Percentiles rank a stretch among this genome's conserved stretches.
Conservation (phyloP, 2,797 vertebrate genomes). For the Emys orbicularis region DNA sequence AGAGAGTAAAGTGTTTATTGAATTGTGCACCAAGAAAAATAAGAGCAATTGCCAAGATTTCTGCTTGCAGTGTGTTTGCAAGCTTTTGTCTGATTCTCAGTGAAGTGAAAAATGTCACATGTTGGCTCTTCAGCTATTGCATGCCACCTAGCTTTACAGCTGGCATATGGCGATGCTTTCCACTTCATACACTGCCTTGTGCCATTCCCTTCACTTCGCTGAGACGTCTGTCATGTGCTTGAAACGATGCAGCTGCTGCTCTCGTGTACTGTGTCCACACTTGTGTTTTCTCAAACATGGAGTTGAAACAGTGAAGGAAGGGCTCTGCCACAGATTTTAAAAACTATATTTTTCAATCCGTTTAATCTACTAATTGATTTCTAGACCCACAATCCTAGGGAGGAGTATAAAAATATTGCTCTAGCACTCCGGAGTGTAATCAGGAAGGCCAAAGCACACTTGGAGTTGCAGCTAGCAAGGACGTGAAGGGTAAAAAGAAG, state of each 20-base stretch:
- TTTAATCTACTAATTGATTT: not conserved
- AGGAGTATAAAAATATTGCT: no score
- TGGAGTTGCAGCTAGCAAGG: no score
- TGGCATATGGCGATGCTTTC: not conserved
- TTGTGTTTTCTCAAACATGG: rapidly evolving
- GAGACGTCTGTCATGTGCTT: rapidly evolving
- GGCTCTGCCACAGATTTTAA: not conserved
- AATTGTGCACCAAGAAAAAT: not conserved
- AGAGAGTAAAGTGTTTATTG: not conserved
- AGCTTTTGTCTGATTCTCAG: not conserved
- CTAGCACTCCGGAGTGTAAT: no score
- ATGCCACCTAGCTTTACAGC: not conserved
- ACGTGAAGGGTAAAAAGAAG: no score
- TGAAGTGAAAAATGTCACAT: not conserved
- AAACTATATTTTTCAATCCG: not conserved
- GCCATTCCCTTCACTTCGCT: not conserved
- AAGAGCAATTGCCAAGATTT: not conserved
- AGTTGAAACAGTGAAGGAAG: not conserved
- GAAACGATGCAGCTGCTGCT: not conserved
- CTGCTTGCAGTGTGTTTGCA: not conserved
- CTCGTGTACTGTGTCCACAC: rapidly evolving
- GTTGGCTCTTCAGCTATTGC: not conserved
- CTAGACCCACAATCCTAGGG: not conserved
- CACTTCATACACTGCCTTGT: rapidly evolving
- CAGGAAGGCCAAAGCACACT: no score